Conservation (phyloP, 2,113 vertebrate species). For the Carlito syrichta region DNA sequence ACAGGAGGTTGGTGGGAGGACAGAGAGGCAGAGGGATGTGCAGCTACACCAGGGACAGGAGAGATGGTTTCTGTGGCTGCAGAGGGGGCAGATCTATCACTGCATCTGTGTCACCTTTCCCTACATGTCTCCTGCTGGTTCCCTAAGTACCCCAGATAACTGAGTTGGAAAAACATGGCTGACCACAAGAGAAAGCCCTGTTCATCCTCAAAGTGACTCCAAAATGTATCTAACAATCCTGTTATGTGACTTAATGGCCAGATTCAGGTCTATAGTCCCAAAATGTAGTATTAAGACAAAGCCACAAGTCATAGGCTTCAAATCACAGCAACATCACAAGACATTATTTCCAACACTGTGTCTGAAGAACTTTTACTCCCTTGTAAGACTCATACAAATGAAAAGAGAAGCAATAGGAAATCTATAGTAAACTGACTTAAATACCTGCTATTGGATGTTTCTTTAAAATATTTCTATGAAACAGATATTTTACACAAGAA, state of each 20-base stretch:
- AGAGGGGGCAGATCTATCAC: not conserved
- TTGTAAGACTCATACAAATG: not conserved
- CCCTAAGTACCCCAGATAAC: not conserved
- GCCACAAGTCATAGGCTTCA: not conserved
- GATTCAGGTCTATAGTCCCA: not conserved
- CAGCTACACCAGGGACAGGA: not conserved
- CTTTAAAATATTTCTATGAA: not conserved
- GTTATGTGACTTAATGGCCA: not conserved
- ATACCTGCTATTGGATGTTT: not conserved
- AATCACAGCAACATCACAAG: not conserved
- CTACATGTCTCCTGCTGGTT: not conserved
- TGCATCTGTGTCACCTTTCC: not conserved
- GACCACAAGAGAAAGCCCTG: not conserved
- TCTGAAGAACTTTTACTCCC: not conserved
- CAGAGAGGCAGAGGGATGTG: not conserved
- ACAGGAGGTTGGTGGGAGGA: not conserved
- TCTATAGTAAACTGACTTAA: not conserved
- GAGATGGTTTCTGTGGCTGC: not conserved
- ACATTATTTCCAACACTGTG: not conserved
- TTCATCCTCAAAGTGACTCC: not conserved
- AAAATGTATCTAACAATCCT: not conserved
- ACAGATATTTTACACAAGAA: not conserved
- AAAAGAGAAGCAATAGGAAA: slow-evolving; percentile 1
- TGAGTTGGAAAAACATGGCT: not conserved
- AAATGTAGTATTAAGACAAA: not conserved